Base-by-base conservation (phyloP, 37 sponge, comb jelly and placozoan genomes). In the Hexactinellida sp. region DNA sequence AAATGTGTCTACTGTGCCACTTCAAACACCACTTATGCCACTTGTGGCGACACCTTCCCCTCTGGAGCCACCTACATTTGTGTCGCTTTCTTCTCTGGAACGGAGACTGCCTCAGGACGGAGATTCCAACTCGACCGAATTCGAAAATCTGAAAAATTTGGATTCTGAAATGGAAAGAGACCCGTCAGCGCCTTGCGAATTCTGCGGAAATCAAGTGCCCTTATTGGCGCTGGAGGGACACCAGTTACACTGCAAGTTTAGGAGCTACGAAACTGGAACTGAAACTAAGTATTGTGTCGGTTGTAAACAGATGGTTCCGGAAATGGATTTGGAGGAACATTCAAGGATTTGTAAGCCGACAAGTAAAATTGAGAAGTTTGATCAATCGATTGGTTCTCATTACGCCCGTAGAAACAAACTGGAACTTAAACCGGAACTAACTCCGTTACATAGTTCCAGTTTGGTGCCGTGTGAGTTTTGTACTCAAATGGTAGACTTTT, bases 381-480 rank as follows among this genome's bases (percentile, higher is more conserved):
- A 63, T 23, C 76, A n/a, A 63, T n/a, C 76, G 30, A 63, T 63
- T n/a, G 76, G 76, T 25, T n/a, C 76, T 3, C 76, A 63, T n/a
- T 23, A 63, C 3, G 13, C 76, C 25, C 3, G 28, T 47, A 47
- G 52, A 47, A 47, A 47, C 16, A 9, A 47, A 47, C 52, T 16
- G 9, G 52, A 47, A 10, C 76, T 7, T 7, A n/a, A 63, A 63
- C 76, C 76, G 30, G 76, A 63, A 63, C 32, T n/a, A n/a, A 63
- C 76, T 7, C 76, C 76, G 3, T 1, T 25, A 28, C 28, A 63
- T 63, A 63, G 76, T 63, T 63, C 76, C 34, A 63, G 76, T 63
- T 63, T 63, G 76, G 13, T 63, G 5, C 76, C 76, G 28, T 63
- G 76, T 63, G 76, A 63, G 76, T 63, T 63, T n/a, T 63, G 76